Conservation (phyloP, 30 jellyfish, hydroid and myxozoan species). For the Aurelia aurita region DNA sequence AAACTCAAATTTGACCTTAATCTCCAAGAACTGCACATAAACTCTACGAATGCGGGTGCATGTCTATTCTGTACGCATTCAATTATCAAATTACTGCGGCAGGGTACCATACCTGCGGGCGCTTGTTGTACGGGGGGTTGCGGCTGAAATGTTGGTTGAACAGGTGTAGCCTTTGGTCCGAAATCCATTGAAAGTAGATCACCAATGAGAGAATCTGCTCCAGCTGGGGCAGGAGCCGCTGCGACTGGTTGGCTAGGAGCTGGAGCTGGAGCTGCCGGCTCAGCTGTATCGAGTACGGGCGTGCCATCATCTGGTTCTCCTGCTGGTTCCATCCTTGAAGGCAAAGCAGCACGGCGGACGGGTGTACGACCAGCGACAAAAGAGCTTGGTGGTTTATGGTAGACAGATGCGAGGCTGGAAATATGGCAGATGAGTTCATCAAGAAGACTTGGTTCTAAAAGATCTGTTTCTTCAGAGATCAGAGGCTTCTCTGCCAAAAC, state of each 20-base stretch:
- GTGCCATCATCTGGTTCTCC: slow-evolving; percentile 76
- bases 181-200: slow-evolving; percentile 69
- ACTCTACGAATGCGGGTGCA: too few species aligned
- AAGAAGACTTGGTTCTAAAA: slow-evolving; percentile 90
- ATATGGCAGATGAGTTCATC: slow-evolving; percentile 97
- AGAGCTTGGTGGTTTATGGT: slow-evolving; percentile 97
- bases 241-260: slow-evolving; percentile 60
- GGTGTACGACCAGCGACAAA: slow-evolving; percentile 95
- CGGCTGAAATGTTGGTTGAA: slow-evolving; percentile 59
- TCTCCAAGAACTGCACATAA: too few species aligned
- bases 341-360: slow-evolving; percentile 92
- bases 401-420: slow-evolving; percentile 96
- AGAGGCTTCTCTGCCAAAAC: slow-evolving; percentile 97
- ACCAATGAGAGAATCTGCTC: slow-evolving; percentile 73
- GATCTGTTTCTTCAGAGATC: slow-evolving; percentile 96
- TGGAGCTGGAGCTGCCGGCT: slow-evolving; percentile 72
- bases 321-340: slow-evolving; percentile 67
- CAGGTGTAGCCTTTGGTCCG: slow-evolving; percentile 59
- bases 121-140: slow-evolving; percentile 76
- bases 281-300: slow-evolving; percentile 68
- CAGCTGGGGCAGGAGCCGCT: slow-evolving; percentile 43
- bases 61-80: too few species aligned
- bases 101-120: slow-evolving; percentile 42
- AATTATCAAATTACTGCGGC: too few species aligned
- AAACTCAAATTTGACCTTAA: too few species aligned